Evolutionary conservation across 2,113 vertebrate genomes (phyloP).

Genomic region (Psilopsiagon aurifrons): DNA sequence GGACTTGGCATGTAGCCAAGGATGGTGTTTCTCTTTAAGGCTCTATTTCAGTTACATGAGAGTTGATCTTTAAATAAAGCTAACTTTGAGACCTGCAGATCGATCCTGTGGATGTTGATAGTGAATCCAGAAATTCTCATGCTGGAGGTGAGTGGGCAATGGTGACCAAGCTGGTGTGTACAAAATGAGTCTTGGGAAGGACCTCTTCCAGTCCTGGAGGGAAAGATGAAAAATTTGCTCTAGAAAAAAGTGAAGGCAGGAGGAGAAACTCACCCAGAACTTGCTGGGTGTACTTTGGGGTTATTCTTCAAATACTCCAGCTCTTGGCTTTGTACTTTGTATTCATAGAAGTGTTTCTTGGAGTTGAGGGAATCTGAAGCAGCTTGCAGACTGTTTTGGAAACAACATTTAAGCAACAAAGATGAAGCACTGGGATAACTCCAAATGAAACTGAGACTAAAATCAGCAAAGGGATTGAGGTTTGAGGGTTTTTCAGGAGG

Average conservation of each 20-base stretch:
- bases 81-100: background rate
- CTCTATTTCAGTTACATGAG: background rate
- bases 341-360: background rate
- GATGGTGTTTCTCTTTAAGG: background rate
- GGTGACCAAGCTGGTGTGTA: background rate
- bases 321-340: background rate
- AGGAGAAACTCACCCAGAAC: background rate
- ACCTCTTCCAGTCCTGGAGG: background rate
- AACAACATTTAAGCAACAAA: background rate
- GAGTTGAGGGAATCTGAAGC: background rate
- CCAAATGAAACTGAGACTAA: conserved; percentile 4
- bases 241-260: background rate
- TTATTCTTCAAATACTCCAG: background rate
- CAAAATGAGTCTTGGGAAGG: background rate
- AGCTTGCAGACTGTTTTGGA: conserved; percentile 47
- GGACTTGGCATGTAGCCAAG: background rate
- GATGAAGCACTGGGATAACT: background rate
- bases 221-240: background rate
- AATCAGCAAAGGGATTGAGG: background rate
- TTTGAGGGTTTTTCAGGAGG: background rate
- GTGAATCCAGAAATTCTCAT: conserved; percentile 12
- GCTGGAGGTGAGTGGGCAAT: background rate
- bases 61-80: background rate
- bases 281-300: background rate
- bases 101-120: background rate